Percentiles rank a stretch among this genome's conserved stretches.
Conservation (phyloP, 2,113 vertebrate genomes). For the Bubo blakistoni region DNA sequence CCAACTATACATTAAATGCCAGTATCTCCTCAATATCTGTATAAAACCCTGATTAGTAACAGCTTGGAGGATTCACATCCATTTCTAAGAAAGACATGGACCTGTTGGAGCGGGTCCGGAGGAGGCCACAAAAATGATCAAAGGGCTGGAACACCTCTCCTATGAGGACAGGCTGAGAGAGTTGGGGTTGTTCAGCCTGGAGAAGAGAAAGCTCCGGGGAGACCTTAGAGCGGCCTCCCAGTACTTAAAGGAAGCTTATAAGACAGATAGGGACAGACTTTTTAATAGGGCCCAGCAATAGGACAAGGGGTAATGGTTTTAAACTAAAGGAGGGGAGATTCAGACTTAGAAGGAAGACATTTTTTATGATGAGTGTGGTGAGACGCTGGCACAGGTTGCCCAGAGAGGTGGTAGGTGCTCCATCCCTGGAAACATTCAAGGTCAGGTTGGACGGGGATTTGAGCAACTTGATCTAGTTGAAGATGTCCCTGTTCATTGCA, state of each 20-base stretch:
- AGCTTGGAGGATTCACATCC: neutral
- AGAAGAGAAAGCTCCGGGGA: neutral
- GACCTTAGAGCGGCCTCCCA: neutral
- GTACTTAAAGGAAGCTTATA: neutral
- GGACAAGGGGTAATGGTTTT: neutral
- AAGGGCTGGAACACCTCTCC: neutral
- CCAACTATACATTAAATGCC: neutral
- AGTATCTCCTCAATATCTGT: neutral
- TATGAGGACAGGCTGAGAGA: neutral
- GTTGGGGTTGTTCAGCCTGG: neutral
- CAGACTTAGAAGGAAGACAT: neutral
- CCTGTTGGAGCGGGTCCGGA: neutral
- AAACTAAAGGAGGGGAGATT: neutral
- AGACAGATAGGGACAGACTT: neutral
- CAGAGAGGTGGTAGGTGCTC: too few species aligned
- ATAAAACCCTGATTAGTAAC: neutral
- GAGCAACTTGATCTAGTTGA: fast-evolving
- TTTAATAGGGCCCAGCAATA: neutral
- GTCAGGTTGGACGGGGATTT: fast-evolving
- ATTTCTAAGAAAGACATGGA: neutral
- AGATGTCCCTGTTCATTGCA: neutral
- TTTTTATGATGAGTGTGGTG: fast-evolving
- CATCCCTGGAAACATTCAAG: neutral
- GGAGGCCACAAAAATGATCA: neutral
- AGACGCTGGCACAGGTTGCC: neutral